Percentiles rank a stretch among this genome's conserved stretches.
Conservation (phyloP, 2,113 vertebrate genomes). For the Brienomyrus brachyistius region DNA sequence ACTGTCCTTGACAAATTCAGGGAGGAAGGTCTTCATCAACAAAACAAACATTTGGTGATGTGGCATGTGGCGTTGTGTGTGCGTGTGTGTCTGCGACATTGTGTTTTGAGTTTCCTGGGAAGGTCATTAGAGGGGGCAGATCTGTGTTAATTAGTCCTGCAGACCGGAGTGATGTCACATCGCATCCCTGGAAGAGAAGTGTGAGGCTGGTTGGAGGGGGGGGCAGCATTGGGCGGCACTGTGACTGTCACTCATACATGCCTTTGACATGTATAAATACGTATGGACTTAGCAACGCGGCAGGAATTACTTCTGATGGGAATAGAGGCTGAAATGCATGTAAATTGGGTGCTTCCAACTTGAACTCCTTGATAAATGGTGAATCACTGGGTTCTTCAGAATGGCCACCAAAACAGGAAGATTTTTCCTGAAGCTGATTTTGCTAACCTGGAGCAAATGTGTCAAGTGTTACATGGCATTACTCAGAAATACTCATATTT, state of each 20-base stretch:
- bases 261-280: slow-evolving; percentile 5
- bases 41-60: not conserved
- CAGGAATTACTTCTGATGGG: not conserved
- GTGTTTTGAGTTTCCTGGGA: not conserved
- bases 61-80: not conserved
- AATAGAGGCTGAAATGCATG: not conserved
- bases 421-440: not conserved
- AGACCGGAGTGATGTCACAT: slow-evolving; percentile 9
- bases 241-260: not conserved
- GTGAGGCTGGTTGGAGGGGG: not conserved
- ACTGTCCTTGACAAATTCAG: not conserved
- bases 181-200: not conserved
- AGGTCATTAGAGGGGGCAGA: slow-evolving; percentile 8
- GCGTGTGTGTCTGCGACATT: not conserved
- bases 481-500: not conserved
- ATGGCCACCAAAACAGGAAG: not conserved
- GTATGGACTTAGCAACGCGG: not conserved
- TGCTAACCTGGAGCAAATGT: not conserved
- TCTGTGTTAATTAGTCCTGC: slow-evolving; percentile 19
- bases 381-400: not conserved
- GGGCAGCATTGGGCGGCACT: not conserved
- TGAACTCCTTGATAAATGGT: not conserved
- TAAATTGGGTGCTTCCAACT: not conserved
- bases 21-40: not conserved
- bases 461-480: not conserved